Percentiles rank a stretch among this genome's conserved stretches.
Evolutionary conservation across 2,113 vertebrate species (phyloP).

Genomic region (Piprites chloris): DNA sequence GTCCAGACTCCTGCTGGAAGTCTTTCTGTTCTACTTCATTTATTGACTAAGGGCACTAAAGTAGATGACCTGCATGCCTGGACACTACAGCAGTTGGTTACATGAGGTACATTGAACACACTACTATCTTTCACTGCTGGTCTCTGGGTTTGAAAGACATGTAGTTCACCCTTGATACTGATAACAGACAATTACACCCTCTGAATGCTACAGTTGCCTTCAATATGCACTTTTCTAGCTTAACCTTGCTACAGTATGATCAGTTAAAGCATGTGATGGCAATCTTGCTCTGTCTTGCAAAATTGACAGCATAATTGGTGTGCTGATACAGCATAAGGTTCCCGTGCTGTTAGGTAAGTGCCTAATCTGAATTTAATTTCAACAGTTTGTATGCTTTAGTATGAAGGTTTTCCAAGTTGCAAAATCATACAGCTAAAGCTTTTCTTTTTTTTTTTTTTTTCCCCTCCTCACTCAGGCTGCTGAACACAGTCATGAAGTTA

Average conservation of each 20-base stretch:
- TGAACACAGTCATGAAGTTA: not conserved
- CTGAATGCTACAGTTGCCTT: not conserved
- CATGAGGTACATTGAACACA: not conserved
- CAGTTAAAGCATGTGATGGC: no score
- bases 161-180: not conserved
- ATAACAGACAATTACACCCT: not conserved
- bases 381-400: not conserved
- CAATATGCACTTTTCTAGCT: not conserved
- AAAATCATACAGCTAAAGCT: not conserved
- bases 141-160: not conserved
- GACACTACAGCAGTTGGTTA: not conserved
- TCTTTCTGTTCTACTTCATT: not conserved
- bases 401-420: not conserved
- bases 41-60: not conserved
- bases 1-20: not conserved
- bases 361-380: not conserved
- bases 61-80: not conserved
- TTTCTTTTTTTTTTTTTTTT: not conserved
- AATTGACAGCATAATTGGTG: not conserved
- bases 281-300: slow-evolving; percentile 42
- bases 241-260: not conserved
- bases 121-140: not conserved
- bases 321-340: slow-evolving; percentile 1
- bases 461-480: not conserved
- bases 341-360: not conserved